Evolutionary conservation across 2,797 vertebrate genomes (phyloP), one percentile per base, ranked within the genome.

Genomic region (Valencia hispanica): DNA sequence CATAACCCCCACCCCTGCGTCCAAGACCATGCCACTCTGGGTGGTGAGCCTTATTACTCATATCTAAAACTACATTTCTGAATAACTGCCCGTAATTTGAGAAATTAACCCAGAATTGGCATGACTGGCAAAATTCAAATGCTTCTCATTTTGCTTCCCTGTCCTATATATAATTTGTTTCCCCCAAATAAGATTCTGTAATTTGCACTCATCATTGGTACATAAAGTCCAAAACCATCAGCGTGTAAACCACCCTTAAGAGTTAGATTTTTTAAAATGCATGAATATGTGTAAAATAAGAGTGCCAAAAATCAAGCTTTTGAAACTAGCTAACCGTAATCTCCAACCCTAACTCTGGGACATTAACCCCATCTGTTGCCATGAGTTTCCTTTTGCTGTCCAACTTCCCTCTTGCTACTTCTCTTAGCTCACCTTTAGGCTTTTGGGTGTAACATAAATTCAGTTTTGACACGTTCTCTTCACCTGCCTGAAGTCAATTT

Each of bases 401-500:
- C 34, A 55, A 55, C 50, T 41, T 41, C 36, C 15, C 22, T 15
- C 63, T n/a, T 1, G 22, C 39, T n/a, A 36, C 25, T 55, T 57
- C 30, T 39, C 17, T 41, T 27, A 57, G 22, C 36, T 72, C 36
- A 27, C 70, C 70, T 72, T 57, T 39, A 30, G 25, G 51, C 51
- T 43, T 41, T 43, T 51, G 17, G 10, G 34, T 17, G 25, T n/a
- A 27, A 72, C 71, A 59, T 59, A 45, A 72, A 72, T 72, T 59
- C 18, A 22, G 51, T 41, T 72, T 72, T 45, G 70, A 41, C 70
- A 57, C 17, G n/a, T 72, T 57, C 51, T 57, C 36, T 15, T 43
- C 34, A 55, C n/a, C 39, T 30, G n/a, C 71, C 53, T 32, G 18
- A 59, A 72, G 71, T 59, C 53, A 59, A 45, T 59, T 72, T 72